These are phyloP conservation scores for Cyprinodon brontotheroides DNA, from an alignment of 2,113 vertebrate species.

Conservation along the genomic window DNA sequence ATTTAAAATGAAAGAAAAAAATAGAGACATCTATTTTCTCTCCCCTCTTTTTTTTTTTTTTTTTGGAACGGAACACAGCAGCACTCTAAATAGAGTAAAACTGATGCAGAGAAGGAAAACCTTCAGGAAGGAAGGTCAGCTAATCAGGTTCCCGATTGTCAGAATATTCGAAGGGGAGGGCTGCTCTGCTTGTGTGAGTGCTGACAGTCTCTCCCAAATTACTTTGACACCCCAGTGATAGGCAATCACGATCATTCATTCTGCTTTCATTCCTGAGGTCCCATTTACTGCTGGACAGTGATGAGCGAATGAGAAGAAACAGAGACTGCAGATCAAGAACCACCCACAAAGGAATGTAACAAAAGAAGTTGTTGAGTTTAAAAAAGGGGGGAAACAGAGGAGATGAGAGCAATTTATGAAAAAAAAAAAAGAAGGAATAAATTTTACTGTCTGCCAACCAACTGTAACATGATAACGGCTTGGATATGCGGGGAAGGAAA, in stretches of 20 bases:
- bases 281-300: slow-evolving; percentile 57
- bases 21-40: slow-evolving; percentile 43
- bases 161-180: slow-evolving; percentile 27
- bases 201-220: slow-evolving; percentile 52
- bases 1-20: slow-evolving; percentile 32
- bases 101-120: slow-evolving; percentile 23
- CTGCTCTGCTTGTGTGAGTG: slow-evolving; percentile 14
- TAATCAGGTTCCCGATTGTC: slow-evolving; percentile 59
- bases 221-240: slow-evolving; percentile 68
- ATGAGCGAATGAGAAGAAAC: slow-evolving; percentile 52
- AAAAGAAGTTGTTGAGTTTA: slow-evolving; percentile 22
- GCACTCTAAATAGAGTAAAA: slow-evolving; percentile 29
- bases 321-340: slow-evolving; percentile 52
- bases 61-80: slow-evolving; percentile 37
- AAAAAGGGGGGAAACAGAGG: slow-evolving; percentile 18
- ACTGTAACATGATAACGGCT: slow-evolving; percentile 68
- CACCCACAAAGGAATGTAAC: slow-evolving; percentile 65
- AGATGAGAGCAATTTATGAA: slow-evolving; percentile 48
- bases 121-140: slow-evolving; percentile 31
- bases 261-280: slow-evolving; percentile 60
- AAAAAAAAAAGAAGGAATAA: slow-evolving; percentile 37
- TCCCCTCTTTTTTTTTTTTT: slow-evolving; percentile 8
- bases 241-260: slow-evolving; percentile 71
- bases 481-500: slow-evolving; percentile 56
- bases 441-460: slow-evolving; percentile 64